Evolutionary conservation across 2,113 vertebrate species (phyloP), one percentile per base, ranked within the genome.

Genomic region (Puffinus mauretanicus): DNA sequence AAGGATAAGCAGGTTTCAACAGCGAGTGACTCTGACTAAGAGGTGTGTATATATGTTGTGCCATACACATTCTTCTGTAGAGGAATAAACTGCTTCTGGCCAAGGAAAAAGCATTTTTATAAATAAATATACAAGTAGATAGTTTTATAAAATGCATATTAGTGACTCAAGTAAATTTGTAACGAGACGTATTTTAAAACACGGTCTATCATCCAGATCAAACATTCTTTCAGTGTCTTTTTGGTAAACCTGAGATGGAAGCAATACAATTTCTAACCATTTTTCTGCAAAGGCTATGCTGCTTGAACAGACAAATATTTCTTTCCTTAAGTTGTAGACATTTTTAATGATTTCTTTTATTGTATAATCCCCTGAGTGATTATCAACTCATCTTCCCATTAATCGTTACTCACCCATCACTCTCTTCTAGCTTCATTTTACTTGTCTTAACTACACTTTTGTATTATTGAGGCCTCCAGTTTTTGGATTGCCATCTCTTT

Each of bases 311-410:
- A 91, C 60, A 93, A 38, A 64, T 70, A 69, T 51, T 76, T 76
- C 29, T 94, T 83, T 96, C 70, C 83, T 96, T 91, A 60, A 86
- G 36, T 34, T 94, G 88, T 76, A 96, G 82, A 75, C 3, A 71
- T 92, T 92, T 96, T 96, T 69, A 97, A 97, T 97, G 22, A 78
- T 96, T 96, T 90, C 88, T 97, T 83, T 62, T 93, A 91, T 62
- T 94, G 32, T 90, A 78, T 67, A 81, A 49, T 61, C 2, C 3
- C 19, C 38, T 30, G 9, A 52, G 13, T 60, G 16, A 71, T 67
- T 62, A 77, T 46, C 18, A 79, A 30, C 44, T 90, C 86, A 95
- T 87, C 93, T 96, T 86, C 42, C 55, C 58, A 91, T 86, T 44
- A 86, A 81, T 84, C 29, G 0, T 47, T 67, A 89, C 86, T 95